A percentile compares a stretch with the other conserved stretches of the same genome.
phyloP scores from a whole-genome alignment of 1,140 invertebrate genomes.

The Telenomus remus region DNA sequence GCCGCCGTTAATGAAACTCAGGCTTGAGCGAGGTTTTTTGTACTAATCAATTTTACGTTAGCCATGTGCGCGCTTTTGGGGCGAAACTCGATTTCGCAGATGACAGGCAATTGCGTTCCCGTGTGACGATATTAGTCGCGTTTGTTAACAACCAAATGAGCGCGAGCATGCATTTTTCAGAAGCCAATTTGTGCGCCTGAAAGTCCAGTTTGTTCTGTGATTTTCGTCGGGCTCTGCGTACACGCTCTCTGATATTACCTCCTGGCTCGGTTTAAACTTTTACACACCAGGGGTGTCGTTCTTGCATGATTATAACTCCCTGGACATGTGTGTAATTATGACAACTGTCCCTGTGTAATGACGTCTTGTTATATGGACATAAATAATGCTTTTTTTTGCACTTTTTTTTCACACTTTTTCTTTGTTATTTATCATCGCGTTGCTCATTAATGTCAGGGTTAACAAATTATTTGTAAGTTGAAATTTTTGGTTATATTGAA shows the following conservation, averaged over 20 bases:
- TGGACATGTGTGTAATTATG: slow-evolving; percentile 20
- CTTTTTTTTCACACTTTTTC: no score
- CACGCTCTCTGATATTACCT: slow-evolving; percentile 6
- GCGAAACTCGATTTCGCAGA: no score
- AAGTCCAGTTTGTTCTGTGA: slow-evolving; percentile 21
- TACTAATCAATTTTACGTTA: no score
- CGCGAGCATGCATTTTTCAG: slow-evolving; percentile 25
- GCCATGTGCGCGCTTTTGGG: no score
- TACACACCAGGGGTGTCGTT: slow-evolving; percentile 17
- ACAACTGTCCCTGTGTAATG: slow-evolving; percentile 6
- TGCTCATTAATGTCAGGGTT: no score
- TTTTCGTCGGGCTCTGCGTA: slow-evolving; percentile 12
- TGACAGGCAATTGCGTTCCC: no score
- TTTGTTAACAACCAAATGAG: slow-evolving; percentile 4
- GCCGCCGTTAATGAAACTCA: no score
- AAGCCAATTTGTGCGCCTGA: slow-evolving; percentile 14
- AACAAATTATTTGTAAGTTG: no score
- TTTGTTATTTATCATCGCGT: no score
- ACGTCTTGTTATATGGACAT: neutral
- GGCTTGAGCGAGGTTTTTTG: no score
- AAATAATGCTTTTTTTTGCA: no score
- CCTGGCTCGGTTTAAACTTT: slow-evolving; percentile 18
- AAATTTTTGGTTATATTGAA: no score
- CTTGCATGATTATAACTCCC: slow-evolving; percentile 5
- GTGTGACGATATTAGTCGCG: slow-evolving; percentile 10